phyloP scores from a whole-genome alignment of 2,888 invertebrate genomes.

The Formica aserva region DNA sequence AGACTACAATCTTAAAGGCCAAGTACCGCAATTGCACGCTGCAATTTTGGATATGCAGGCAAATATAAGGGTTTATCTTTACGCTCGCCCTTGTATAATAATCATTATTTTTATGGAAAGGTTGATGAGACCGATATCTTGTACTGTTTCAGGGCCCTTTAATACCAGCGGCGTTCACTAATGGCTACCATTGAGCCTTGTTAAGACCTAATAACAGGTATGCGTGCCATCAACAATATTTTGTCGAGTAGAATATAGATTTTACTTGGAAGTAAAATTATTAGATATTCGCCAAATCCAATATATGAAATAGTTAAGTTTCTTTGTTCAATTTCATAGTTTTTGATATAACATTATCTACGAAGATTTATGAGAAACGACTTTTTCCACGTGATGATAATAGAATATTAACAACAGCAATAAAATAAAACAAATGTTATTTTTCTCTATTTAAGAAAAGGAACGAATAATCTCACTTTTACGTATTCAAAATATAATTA shows the following conservation, averaged over 20 bases:
- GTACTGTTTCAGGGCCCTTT: constrained; percentile 94
- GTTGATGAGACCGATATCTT: constrained; percentile 64
- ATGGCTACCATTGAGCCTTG: constrained; percentile 96
- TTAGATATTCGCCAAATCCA: neutral
- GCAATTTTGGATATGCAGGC: constrained; percentile 55
- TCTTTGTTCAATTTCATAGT: neutral
- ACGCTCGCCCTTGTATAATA: constrained; percentile 21
- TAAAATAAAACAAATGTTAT: neutral
- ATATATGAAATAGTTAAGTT: neutral
- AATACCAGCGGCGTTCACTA: constrained; percentile 99
- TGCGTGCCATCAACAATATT: constrained; percentile 62
- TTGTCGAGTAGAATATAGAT: neutral
- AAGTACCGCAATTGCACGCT: constrained; percentile 88
- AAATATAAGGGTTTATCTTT: constrained; percentile 31
- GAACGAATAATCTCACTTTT: neutral
- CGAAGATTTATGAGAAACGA: neutral
- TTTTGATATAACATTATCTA: constrained; percentile 8
- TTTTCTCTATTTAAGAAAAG: neutral
- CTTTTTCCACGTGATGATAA: neutral
- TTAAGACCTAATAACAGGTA: constrained; percentile 85
- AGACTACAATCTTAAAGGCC: constrained; percentile 87
- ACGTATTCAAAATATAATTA: neutral
- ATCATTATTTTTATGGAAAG: constrained; percentile 47
- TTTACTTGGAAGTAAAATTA: neutral
- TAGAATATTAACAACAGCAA: neutral